These are phyloP conservation scores for Melieria omissa DNA, from an alignment of 2,888 invertebrate genomes.

Conservation along the genomic window DNA sequence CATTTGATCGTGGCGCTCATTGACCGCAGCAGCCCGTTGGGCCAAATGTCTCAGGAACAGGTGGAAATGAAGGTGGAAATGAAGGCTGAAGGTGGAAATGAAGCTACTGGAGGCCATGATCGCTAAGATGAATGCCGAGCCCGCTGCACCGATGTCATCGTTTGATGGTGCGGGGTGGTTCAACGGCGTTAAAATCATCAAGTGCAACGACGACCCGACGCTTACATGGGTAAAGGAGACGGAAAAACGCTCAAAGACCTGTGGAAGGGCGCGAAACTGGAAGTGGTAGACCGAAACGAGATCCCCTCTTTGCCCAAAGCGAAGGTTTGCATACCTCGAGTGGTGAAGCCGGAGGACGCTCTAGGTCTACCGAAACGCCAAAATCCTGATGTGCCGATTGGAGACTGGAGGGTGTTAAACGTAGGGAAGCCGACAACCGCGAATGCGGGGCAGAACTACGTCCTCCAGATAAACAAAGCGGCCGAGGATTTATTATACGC, in stretches of 20 bases:
- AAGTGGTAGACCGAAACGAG: not conserved
- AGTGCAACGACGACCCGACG: not conserved
- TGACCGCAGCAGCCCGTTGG: not conserved
- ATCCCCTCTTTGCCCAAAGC: slow-evolving; percentile 12
- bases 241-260: not conserved
- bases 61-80: too few species aligned
- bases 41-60: not conserved
- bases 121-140: too few species aligned
- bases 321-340: slow-evolving; percentile 7
- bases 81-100: too few species aligned
- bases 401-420: too few species aligned
- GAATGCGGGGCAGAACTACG: too few species aligned
- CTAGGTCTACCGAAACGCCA: not conserved
- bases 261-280: not conserved
- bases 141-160: not conserved
- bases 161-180: slow-evolving; percentile 13
- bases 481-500: too few species aligned
- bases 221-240: not conserved
- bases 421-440: too few species aligned
- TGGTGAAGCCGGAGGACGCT: not conserved
- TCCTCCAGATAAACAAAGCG: too few species aligned
- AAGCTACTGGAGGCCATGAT: too few species aligned
- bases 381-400: too few species aligned
- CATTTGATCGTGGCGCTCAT: slow-evolving; percentile 2
- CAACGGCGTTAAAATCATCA: slow-evolving; percentile 10